Evolutionary conservation across 2,888 invertebrate species (phyloP), one percentile per base, ranked within the genome.

Genomic region (Hypsopygia costalis): DNA sequence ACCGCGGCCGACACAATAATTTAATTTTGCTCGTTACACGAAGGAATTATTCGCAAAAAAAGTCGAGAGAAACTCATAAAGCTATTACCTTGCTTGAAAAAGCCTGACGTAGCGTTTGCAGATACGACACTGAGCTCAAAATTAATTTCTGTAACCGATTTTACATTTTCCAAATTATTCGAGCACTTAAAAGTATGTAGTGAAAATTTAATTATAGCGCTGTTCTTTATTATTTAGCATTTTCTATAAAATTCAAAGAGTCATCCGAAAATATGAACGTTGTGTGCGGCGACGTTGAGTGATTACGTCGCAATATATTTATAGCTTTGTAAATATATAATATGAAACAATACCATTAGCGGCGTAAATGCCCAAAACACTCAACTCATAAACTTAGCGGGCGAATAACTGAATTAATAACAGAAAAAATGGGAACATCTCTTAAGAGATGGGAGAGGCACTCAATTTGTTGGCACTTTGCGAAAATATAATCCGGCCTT

Each of bases 31-130:
- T 72, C 68, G 69, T 74, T 70, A 70, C 60, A 59, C 54, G 64
- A 62, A 62, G 62, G 56, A 71, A 72, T 73, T 69, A 70, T 76
- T 74, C 60, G 60, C 50, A 72, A 76, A 76, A 75, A 81, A 74
- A 64, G 62, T 51, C 12, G 68, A 68, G 64, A 48, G 59, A 67
- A 78, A 68, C 67, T 80, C 75, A 73, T 78, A 81, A 78, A 75
- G 72, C 69, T 69, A 69, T 75, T 74, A 72, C 73, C 63, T 58
- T 51, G 57, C 65, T 68, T 61, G 62, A 51, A 68, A 78, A 75
- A 50, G 62, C 60, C 73, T 69, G 77, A 76, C 73, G 70, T 57
- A 55, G 73, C 71, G 56, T 67, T 68, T 58, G 58, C 62, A 56
- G 66, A 68, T 62, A 67, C 55, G 64, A 59, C 51, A 55, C 52